Evolutionary conservation across 1,140 invertebrate species (phyloP).

Genomic region (Dendroctonus ponderosae): DNA sequence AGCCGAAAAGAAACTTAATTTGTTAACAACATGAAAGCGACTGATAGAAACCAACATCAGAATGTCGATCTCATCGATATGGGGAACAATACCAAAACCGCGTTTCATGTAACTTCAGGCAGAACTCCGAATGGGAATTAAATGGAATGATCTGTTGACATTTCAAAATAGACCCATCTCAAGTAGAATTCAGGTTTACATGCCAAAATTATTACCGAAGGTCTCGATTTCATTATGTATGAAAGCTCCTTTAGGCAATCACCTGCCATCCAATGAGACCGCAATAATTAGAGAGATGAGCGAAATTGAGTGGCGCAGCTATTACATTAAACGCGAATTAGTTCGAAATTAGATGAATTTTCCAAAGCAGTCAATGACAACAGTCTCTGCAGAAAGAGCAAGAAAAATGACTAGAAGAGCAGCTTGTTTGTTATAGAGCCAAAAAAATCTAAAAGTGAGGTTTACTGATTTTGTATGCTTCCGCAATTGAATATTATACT

Average conservation of each 20-base stretch:
- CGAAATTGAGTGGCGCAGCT: no score
- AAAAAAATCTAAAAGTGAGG: no score
- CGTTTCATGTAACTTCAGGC: not conserved
- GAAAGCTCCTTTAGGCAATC: conserved; percentile 14
- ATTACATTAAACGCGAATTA: no score
- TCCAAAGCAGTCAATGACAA: no score
- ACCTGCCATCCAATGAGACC: conserved; percentile 12
- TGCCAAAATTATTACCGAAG: conserved; percentile 22
- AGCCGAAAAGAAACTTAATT: no score
- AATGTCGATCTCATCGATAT: not conserved
- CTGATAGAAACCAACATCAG: not conserved
- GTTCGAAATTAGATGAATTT: no score
- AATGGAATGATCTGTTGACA: conserved; percentile 24
- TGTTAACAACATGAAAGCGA: not conserved
- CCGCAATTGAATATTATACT: no score
- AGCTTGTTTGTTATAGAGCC: no score
- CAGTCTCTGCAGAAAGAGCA: no score
- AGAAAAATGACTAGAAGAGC: no score
- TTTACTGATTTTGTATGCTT: no score
- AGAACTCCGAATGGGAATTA: not conserved
- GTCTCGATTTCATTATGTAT: conserved; percentile 19
- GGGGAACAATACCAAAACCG: not conserved
- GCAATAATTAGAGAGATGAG: no score
- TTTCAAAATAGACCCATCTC: conserved; percentile 28
- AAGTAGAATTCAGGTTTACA: conserved; percentile 11